phyloP scores from a whole-genome alignment of 2,888 invertebrate genomes.

The Dasypolia templi region DNA sequence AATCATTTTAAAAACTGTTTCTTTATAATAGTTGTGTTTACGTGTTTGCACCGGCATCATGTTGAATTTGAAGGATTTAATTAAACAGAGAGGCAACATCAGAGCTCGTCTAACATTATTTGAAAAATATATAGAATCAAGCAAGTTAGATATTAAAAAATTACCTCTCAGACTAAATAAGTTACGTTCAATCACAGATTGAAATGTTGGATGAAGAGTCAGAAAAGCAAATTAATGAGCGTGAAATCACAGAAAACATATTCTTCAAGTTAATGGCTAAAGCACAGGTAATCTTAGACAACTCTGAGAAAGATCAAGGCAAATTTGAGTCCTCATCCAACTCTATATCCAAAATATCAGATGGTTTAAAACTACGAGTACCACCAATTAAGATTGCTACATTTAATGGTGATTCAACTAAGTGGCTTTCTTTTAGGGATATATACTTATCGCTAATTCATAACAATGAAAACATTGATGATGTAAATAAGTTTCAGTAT shows the following conservation, averaged over 20 bases:
- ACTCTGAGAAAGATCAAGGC: neutral
- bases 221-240: slow-evolving; percentile 1
- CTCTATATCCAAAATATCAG: slow-evolving; percentile 1
- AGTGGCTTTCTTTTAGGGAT: slow-evolving; percentile 5
- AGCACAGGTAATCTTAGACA: neutral
- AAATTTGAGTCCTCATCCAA: neutral
- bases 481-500: slow-evolving; percentile 1
- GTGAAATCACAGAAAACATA: slow-evolving; percentile 4
- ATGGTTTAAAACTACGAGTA: slow-evolving; percentile 9
- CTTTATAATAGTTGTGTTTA: neutral
- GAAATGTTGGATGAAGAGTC: slow-evolving; percentile 12
- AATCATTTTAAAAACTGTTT: neutral
- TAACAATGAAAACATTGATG: neutral
- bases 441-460: slow-evolving; percentile 1
- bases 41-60: slow-evolving; percentile 4
- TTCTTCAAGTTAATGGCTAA: neutral
- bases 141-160: slow-evolving; percentile 3
- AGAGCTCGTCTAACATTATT: slow-evolving; percentile 5
- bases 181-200: slow-evolving; percentile 4
- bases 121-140: slow-evolving; percentile 3
- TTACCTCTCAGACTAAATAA: neutral
- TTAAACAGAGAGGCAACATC: slow-evolving; percentile 2
- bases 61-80: neutral
- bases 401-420: slow-evolving; percentile 12
- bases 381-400: slow-evolving; percentile 6